phyloP scores from a whole-genome alignment of 2,888 invertebrate species.

The Dynastes maya region DNA sequence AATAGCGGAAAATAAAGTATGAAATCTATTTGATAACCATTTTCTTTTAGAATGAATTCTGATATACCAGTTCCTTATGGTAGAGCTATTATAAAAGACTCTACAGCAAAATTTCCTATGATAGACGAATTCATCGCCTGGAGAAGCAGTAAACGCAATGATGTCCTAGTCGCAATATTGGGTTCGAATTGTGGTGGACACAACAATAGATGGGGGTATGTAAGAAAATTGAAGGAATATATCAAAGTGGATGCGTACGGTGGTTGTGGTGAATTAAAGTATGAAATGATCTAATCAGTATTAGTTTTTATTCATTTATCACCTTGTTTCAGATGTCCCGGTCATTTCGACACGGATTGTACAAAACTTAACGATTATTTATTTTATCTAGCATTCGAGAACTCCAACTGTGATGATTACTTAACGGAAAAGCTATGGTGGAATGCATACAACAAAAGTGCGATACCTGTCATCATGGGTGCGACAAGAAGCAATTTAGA shows the following conservation, averaged over 20 bases:
- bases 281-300: slow-evolving; percentile 44
- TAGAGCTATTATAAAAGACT: slow-evolving; percentile 69
- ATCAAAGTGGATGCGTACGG: slow-evolving; percentile 77
- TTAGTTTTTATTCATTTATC: background rate
- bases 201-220: slow-evolving; percentile 73
- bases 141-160: slow-evolving; percentile 68
- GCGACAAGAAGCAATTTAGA: slow-evolving; percentile 70
- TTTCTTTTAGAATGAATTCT: slow-evolving; percentile 72
- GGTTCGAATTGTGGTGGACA: slow-evolving; percentile 75
- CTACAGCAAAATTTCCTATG: slow-evolving; percentile 46
- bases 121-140: slow-evolving; percentile 58
- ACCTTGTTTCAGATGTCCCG: slow-evolving; percentile 73
- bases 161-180: slow-evolving; percentile 73
- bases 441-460: slow-evolving; percentile 76
- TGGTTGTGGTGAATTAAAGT: slow-evolving; percentile 70
- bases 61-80: slow-evolving; percentile 81
- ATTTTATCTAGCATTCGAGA: slow-evolving; percentile 82
- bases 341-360: slow-evolving; percentile 77
- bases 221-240: slow-evolving; percentile 74
- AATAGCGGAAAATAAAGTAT: slow-evolving; percentile 48
- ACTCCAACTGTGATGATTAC: slow-evolving; percentile 80
- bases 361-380: slow-evolving; percentile 73
- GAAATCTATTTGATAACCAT: slow-evolving; percentile 1
- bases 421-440: slow-evolving; percentile 82
- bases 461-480: slow-evolving; percentile 80